phyloP scores from a whole-genome alignment of 2,888 invertebrate genomes.

The Drosophila anomelani region DNA sequence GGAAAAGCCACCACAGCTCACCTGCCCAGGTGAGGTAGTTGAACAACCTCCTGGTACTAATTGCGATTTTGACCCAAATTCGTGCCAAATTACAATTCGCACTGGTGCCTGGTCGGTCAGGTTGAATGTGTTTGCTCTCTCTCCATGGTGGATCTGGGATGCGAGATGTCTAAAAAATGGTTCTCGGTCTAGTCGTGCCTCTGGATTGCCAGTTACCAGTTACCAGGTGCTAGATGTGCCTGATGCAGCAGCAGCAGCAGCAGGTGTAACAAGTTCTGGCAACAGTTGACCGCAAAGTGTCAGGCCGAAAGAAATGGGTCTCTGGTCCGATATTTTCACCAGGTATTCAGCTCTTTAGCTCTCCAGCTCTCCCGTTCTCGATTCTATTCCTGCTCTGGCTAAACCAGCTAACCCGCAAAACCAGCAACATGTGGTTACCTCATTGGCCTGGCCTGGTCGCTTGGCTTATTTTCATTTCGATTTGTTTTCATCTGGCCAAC shows the following conservation, averaged over 20 bases:
- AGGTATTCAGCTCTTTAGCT: conserved; percentile 41
- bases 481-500: conserved; percentile 62
- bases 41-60: conserved; percentile 62
- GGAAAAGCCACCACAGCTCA: conserved; percentile 24
- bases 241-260: conserved; percentile 31
- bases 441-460: conserved; percentile 55
- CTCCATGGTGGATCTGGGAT: conserved; percentile 43
- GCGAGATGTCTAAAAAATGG: conserved; percentile 37
- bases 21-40: conserved; percentile 21
- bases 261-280: conserved; percentile 81
- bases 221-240: conserved; percentile 13
- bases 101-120: conserved; percentile 36
- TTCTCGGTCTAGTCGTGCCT: conserved; percentile 6
- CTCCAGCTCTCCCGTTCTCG: conserved; percentile 12
- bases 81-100: conserved; percentile 68
- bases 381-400: conserved; percentile 15
- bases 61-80: conserved; percentile 80
- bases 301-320: conserved; percentile 72
- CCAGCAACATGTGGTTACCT: conserved; percentile 74
- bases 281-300: conserved; percentile 71
- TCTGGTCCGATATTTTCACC: conserved; percentile 55
- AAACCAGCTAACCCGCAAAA: conserved; percentile 41
- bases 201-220: conserved; percentile 24
- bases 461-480: conserved; percentile 68
- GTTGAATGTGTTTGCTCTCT: conserved; percentile 19